phyloP scores from a whole-genome alignment of 2,888 invertebrate genomes.

The Apamea sordens region DNA sequence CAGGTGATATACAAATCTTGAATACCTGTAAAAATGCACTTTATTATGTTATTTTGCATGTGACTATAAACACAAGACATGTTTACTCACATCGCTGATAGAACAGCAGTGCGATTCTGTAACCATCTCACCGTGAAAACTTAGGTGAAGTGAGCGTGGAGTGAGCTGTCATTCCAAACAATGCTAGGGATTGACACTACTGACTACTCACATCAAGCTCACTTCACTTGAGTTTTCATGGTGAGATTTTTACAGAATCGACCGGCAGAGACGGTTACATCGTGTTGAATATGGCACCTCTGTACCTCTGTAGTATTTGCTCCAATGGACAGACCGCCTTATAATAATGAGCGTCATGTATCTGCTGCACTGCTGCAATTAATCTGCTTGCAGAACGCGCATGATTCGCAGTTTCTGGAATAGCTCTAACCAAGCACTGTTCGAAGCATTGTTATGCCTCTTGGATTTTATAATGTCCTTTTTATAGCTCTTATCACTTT shows the following conservation, averaged over 20 bases:
- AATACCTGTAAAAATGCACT: too few species aligned
- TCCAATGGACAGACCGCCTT: not conserved
- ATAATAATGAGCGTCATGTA: not conserved
- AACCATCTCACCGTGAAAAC: too few species aligned
- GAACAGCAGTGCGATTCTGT: too few species aligned
- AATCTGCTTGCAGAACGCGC: not conserved
- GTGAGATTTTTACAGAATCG: too few species aligned
- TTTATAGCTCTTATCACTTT: not conserved
- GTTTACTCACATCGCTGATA: not conserved
- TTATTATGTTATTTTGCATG: not conserved
- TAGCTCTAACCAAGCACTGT: not conserved
- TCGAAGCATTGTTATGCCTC: not conserved
- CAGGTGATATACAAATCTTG: too few species aligned
- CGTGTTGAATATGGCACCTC: not conserved
- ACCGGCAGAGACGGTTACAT: not conserved
- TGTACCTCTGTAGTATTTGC: not conserved
- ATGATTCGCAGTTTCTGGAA: not conserved
- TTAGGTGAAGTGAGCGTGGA: too few species aligned
- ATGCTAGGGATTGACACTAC: too few species aligned
- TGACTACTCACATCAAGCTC: too few species aligned
- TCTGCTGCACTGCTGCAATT: not conserved
- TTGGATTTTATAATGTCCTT: not conserved
- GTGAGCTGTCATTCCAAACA: too few species aligned
- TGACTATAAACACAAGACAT: not conserved
- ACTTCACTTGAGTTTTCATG: too few species aligned